Evolutionary conservation across 2,113 vertebrate genomes (phyloP).

Genomic region (Columba livia): DNA sequence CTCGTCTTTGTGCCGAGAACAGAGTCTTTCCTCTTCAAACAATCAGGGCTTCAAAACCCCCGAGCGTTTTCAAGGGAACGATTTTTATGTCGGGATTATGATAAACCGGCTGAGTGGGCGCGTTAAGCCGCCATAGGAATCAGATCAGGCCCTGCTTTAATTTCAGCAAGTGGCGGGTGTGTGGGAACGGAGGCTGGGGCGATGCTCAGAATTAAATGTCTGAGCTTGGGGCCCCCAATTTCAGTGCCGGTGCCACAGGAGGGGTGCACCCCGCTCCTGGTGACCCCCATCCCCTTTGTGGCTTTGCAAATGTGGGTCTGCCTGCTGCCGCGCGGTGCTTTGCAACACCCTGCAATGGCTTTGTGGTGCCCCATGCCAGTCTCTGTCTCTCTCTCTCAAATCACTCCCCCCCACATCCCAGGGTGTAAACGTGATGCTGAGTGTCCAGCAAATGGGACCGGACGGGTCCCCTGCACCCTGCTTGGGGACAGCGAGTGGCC

Average conservation of each 20-base stretch:
- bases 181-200: neutral
- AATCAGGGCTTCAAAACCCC: conserved; percentile 8
- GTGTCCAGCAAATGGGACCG: neutral
- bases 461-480: neutral
- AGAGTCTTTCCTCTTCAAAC: conserved; percentile 30
- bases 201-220: neutral
- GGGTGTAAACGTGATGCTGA: fast-evolving
- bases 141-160: conserved; percentile 21
- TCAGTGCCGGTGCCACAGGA: fast-evolving
- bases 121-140: conserved; percentile 3
- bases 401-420: fast-evolving
- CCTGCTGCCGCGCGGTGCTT: fast-evolving
- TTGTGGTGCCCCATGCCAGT: fast-evolving
- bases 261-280: fast-evolving
- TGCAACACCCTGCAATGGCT: fast-evolving
- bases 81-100: conserved; percentile 34
- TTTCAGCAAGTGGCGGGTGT: neutral
- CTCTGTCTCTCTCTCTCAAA: fast-evolving
- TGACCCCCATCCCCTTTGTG: fast-evolving
- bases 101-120: conserved; percentile 25
- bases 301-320: neutral
- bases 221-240: neutral
- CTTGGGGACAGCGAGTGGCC: neutral
- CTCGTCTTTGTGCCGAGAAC: conserved; percentile 13
- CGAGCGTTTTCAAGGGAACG: neutral